A percentile compares a stretch with the other conserved stretches of the same genome.
Conservation (phyloP, 2,888 invertebrate species). For the Bursaphelenchus okinawaensis region DNA sequence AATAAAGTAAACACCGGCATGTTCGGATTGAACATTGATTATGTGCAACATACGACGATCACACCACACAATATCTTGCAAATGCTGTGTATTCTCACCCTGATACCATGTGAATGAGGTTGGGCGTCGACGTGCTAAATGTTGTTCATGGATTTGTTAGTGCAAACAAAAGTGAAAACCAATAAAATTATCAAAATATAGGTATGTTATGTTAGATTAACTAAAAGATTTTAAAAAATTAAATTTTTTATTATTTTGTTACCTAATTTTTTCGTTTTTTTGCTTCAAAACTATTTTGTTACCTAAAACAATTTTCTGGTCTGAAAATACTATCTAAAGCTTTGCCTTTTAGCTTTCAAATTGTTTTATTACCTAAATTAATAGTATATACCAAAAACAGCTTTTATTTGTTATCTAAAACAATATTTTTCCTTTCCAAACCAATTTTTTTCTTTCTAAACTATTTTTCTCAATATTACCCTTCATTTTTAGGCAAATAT, state of each 20-base stretch:
- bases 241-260: too few relatives aligned
- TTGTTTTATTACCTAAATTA: background rate
- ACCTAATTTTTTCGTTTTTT: too few relatives aligned
- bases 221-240: too few relatives aligned
- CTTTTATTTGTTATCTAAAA: too few relatives aligned
- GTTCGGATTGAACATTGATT: constrained; percentile 8
- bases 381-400: background rate
- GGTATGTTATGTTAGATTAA: too few relatives aligned
- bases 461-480: background rate
- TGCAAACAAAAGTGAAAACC: background rate
- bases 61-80: constrained; percentile 17
- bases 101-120: constrained; percentile 22
- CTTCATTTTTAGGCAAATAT: background rate
- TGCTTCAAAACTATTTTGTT: too few relatives aligned
- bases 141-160: too few relatives aligned
- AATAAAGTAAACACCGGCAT: constrained; percentile 27
- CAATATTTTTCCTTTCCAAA: too few relatives aligned
- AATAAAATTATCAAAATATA: too few relatives aligned
- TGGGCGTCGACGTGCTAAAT: background rate
- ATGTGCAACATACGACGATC: constrained; percentile 20
- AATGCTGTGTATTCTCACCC: constrained; percentile 4
- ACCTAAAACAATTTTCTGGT: too few relatives aligned
- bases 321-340: too few relatives aligned
- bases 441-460: background rate
- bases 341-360: too few relatives aligned